A percentile compares a stretch with the other conserved stretches of the same genome.
Evolutionary conservation across 2,797 vertebrate genomes (phyloP).

Genomic region (Gadopsis marmoratus): DNA sequence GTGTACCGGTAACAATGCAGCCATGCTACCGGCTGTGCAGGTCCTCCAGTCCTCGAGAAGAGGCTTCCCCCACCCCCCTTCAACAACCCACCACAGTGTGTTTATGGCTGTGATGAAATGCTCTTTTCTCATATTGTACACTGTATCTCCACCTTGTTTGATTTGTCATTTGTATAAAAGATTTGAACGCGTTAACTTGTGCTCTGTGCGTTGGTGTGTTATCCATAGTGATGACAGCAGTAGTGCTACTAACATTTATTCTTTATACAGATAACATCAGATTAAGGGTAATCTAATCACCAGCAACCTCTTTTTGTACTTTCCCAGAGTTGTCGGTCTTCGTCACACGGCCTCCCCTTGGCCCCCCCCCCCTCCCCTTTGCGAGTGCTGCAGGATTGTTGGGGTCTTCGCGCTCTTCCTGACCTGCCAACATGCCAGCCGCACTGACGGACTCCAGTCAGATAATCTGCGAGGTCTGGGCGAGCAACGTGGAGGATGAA

Average conservation of each 20-base stretch:
- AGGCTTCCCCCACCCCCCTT: background rate
- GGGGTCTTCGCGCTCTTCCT: conserved; percentile 52
- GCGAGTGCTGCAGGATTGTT: conserved; percentile 49
- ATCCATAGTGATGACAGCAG: background rate
- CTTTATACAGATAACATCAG: too few species aligned
- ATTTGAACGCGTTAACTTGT: background rate
- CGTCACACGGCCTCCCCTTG: conserved; percentile 11
- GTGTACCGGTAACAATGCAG: background rate
- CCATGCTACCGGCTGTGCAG: background rate
- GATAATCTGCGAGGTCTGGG: conserved; percentile 99
- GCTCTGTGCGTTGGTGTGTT: background rate
- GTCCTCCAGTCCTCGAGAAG: background rate
- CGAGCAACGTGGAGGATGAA: conserved; percentile 97
- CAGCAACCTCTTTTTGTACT: background rate
- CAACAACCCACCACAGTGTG: background rate
- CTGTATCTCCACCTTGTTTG: background rate
- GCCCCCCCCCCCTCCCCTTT: background rate
- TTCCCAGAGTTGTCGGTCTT: conserved; percentile 32
- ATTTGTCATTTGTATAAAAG: background rate
- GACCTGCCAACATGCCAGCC: conserved; percentile 91
- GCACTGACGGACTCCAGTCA: conserved; percentile 97
- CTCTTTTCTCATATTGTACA: background rate
- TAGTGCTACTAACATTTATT: background rate
- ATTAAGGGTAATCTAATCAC: too few species aligned
- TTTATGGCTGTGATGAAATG: background rate